A percentile compares a stretch with the other conserved stretches of the same genome.
Evolutionary conservation across 2,113 vertebrate species (phyloP).

Genomic region (Siniperca chuatsi): DNA sequence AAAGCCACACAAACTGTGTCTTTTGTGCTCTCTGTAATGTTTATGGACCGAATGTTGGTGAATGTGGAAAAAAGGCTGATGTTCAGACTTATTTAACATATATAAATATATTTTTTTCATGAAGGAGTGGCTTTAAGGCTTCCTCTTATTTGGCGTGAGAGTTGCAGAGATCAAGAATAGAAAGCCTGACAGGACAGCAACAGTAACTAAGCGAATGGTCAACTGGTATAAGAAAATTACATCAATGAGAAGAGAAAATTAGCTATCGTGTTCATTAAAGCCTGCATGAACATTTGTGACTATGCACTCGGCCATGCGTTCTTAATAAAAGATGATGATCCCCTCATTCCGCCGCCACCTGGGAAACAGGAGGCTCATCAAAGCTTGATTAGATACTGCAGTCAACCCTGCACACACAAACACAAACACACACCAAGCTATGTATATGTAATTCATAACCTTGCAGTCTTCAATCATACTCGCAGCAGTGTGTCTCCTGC

Average conservation of each 20-base stretch:
- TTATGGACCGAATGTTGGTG: background rate
- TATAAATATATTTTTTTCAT: background rate
- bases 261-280: slow-evolving; percentile 35
- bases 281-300: slow-evolving; percentile 39
- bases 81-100: background rate
- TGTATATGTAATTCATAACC: slow-evolving; percentile 70
- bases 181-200: background rate
- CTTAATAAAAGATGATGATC: slow-evolving; percentile 74
- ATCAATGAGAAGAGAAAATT: background rate
- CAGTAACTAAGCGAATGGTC: background rate
- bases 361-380: slow-evolving; percentile 79
- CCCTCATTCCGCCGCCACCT: slow-evolving; percentile 63
- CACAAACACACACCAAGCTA: slow-evolving; percentile 30
- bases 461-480: slow-evolving; percentile 68
- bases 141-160: too few species aligned
- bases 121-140: background rate
- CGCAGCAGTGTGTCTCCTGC: slow-evolving; percentile 41
- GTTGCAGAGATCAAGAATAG: background rate
- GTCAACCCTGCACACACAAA: slow-evolving; percentile 47
- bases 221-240: background rate
- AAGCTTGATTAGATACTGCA: slow-evolving; percentile 75
- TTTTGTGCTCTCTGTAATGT: background rate
- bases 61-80: background rate
- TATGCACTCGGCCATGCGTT: slow-evolving; percentile 49
- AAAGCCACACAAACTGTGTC: background rate